These are phyloP conservation scores for Acarapis woodi DNA, from an alignment of 1,140 invertebrate species.

Conservation along the genomic window DNA sequence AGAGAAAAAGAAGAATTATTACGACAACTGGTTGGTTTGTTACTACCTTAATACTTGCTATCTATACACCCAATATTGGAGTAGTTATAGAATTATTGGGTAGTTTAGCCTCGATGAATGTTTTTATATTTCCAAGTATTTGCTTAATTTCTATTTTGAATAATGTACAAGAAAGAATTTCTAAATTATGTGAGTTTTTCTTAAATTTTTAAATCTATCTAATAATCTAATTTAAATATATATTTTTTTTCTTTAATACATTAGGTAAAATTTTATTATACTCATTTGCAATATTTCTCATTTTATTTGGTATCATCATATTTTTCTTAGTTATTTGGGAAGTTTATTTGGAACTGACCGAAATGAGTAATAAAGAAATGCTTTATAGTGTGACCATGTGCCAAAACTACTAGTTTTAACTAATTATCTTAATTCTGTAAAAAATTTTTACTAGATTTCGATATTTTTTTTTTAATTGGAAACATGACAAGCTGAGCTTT, in stretches of 20 bases:
- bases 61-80: conserved; percentile 32
- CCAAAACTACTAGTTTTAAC: too few relatives aligned
- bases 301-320: not conserved
- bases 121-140: conserved; percentile 10
- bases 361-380: too few relatives aligned
- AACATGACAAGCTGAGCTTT: too few relatives aligned
- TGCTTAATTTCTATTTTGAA: conserved; percentile 8
- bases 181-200: too few relatives aligned
- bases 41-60: conserved; percentile 25
- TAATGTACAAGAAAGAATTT: not conserved
- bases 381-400: too few relatives aligned
- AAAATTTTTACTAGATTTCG: too few relatives aligned
- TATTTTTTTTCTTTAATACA: too few relatives aligned
- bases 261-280: not conserved
- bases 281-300: not conserved
- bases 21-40: conserved; percentile 29
- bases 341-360: conserved; percentile 1
- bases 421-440: too few relatives aligned
- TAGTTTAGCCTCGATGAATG: conserved; percentile 10
- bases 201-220: too few relatives aligned
- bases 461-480: too few relatives aligned
- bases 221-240: too few relatives aligned
- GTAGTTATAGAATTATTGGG: conserved; percentile 33
- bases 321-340: not conserved
- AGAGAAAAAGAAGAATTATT: conserved; percentile 18